These are phyloP conservation scores for Acronicta leporina DNA, from an alignment of 2,888 invertebrate species.

Conservation along the genomic window DNA sequence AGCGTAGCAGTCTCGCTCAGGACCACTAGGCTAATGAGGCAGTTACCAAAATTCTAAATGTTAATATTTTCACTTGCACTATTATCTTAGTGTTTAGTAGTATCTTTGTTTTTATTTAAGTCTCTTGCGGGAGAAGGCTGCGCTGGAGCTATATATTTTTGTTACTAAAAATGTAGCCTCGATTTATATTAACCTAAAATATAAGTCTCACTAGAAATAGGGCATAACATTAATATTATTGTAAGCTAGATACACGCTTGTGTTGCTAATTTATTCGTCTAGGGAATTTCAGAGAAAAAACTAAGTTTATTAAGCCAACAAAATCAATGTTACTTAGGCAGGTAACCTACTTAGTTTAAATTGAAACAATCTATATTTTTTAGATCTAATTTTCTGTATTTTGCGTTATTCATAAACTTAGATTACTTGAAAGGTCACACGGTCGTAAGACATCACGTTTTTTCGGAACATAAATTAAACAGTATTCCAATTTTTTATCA, in stretches of 20 bases:
- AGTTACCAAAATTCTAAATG: no score
- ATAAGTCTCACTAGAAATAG: slow-evolving; percentile 18
- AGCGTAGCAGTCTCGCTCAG: no score
- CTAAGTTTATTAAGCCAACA: slow-evolving; percentile 23
- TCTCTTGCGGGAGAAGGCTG: no score
- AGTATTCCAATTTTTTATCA: no score
- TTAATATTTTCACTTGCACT: no score
- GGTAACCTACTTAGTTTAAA: neutral
- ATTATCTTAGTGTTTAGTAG: no score
- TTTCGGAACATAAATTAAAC: no score
- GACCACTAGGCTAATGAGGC: no score
- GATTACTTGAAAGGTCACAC: neutral
- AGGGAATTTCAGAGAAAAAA: slow-evolving; percentile 49
- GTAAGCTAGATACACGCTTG: slow-evolving; percentile 14
- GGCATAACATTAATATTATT: slow-evolving; percentile 40
- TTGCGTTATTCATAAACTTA: neutral
- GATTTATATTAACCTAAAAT: slow-evolving; percentile 1
- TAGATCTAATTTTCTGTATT: neutral
- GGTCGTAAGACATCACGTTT: no score
- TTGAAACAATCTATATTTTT: neutral
- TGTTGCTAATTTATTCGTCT: slow-evolving; percentile 57
- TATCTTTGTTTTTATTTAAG: no score
- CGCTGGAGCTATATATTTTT: neutral
- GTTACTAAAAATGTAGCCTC: neutral
- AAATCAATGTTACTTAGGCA: slow-evolving; percentile 20